Evolutionary conservation across 2,888 invertebrate genomes (phyloP).

Genomic region (Holacanthella duospinosa): DNA sequence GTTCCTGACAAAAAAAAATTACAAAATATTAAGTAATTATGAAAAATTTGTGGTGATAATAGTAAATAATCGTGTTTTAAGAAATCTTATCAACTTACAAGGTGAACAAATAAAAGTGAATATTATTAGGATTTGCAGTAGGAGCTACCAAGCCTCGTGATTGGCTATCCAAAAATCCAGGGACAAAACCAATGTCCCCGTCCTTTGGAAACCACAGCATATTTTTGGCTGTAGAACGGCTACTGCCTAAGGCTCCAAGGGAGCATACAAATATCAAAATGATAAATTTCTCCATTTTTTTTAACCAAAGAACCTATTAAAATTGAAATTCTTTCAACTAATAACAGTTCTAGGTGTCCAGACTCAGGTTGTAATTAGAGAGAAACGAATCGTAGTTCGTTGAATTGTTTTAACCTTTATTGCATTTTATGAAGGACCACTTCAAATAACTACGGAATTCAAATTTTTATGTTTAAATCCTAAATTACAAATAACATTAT

Average conservation of each 20-base stretch:
- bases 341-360: too few species aligned
- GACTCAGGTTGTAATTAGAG: too few species aligned
- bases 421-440: conserved; percentile 1
- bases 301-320: too few species aligned
- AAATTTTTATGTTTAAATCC: too few species aligned
- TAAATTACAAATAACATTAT: too few species aligned
- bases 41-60: conserved; percentile 1
- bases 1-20: neutral
- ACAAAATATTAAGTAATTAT: neutral
- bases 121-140: conserved; percentile 25
- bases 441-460: conserved; percentile 11
- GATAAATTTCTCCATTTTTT: too few species aligned
- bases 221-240: conserved; percentile 9
- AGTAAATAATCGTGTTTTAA: too few species aligned
- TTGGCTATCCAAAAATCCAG: conserved; percentile 28
- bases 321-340: too few species aligned
- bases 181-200: conserved; percentile 21
- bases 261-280: neutral
- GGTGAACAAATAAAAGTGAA: conserved; percentile 29
- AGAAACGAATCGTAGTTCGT: too few species aligned
- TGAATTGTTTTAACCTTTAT: conserved; percentile 6
- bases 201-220: conserved; percentile 30
- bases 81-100: conserved; percentile 23
- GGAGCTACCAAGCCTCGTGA: neutral
- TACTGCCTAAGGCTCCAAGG: neutral